A percentile compares a stretch with the other conserved stretches of the same genome.
phyloP scores from a whole-genome alignment of 2,888 invertebrate species.

The Rhogogaster chlorosoma region DNA sequence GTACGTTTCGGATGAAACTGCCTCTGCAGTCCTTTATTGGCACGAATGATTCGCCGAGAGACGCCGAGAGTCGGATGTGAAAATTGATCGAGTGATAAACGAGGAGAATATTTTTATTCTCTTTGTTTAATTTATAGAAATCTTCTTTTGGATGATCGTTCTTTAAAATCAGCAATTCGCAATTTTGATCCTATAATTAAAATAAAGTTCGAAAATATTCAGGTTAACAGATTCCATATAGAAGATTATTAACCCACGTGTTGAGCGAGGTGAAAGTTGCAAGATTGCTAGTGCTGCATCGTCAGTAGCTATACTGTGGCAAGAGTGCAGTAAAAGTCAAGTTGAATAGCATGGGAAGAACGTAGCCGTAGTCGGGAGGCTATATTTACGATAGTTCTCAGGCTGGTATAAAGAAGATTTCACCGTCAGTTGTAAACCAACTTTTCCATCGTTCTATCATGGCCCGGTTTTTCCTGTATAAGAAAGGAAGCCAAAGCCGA shows the following conservation, averaged over 20 bases:
- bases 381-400: slow-evolving; percentile 39
- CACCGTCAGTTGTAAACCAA: slow-evolving; percentile 24
- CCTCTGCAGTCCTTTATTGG: neutral
- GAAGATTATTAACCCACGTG: neutral
- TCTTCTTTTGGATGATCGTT: neutral
- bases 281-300: neutral
- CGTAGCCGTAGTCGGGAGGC: slow-evolving; percentile 35
- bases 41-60: neutral
- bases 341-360: slow-evolving; percentile 74
- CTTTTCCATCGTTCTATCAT: neutral
- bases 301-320: neutral
- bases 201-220: neutral
- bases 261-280: slow-evolving; percentile 38
- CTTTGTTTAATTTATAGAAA: neutral
- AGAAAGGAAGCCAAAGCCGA: neutral
- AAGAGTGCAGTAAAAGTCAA: slow-evolving; percentile 67
- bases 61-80: neutral
- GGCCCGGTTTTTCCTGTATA: neutral
- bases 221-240: neutral
- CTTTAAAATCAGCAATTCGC: no score
- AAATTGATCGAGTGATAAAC: neutral
- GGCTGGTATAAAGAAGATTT: slow-evolving; percentile 38
- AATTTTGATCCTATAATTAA: neutral
- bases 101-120: neutral
- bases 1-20: neutral